Evolutionary conservation across 2,888 invertebrate genomes (phyloP), one percentile per base, ranked within the genome.

Genomic region (Chesias legatella): DNA sequence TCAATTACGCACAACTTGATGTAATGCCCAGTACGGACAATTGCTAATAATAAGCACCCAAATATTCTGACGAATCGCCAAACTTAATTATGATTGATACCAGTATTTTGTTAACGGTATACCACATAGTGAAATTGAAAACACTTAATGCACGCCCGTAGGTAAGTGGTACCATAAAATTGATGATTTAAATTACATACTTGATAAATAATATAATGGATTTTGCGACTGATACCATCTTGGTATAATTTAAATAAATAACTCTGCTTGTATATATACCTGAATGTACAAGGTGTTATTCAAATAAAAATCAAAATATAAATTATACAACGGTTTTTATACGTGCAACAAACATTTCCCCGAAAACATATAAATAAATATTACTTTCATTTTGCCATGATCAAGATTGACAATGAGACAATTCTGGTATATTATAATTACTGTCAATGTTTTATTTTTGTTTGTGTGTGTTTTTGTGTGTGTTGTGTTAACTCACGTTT

Each of bases 51-150:
- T 78, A 74, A 73, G 66, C 62, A 68, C 67, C 58, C 66, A 70
- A 71, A 71, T 68, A 66, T 65, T 65, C 59, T 60, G 60, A 65
- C 64, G 67, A 74, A 73, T 71, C 57, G 42, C 61, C 60, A 60
- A 57, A 63, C 67, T 67, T 70, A 64, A 78, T 76, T 74, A 73
- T 76, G 79, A 79, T 79, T 79, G 72, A 80, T 79, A 68, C 62
- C 56, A 69, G 67, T 70, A 75, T 73, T 77, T 73, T 69, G 68
- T 51, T 79, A 79, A 77, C 77, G 73, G 79, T 77, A 73, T 62
- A 66, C 53, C 67, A 66, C 67, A 51, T 40, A 55, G 56, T 60
- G 53, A 71, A 65, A 67, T 67, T 67, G 63, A 62, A 62, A 59
- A 61, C 57, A 58, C 52, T 60, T 63, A 64, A 64, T 58, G 56